phyloP scores from a whole-genome alignment of 2,797 vertebrate species.

The Diglossa cyanea region DNA sequence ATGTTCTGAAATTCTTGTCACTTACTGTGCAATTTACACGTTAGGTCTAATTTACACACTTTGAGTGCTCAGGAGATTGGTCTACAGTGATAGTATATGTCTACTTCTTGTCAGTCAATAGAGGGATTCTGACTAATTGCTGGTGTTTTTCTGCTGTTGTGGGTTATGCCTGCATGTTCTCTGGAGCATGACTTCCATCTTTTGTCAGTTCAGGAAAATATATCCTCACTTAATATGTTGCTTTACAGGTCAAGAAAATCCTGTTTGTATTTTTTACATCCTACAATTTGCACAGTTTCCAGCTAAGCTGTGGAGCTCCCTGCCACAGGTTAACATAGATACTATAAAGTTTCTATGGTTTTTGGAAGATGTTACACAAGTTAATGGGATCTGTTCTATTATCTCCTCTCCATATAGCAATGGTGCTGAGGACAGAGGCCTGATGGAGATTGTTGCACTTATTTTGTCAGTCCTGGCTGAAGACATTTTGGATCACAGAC shows the following conservation, averaged over 20 bases:
- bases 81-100: background rate
- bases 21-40: slow-evolving; percentile 8
- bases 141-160: background rate
- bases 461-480: background rate
- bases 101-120: background rate
- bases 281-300: background rate
- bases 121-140: background rate
- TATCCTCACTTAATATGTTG: background rate
- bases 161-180: background rate
- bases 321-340: background rate
- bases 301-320: background rate
- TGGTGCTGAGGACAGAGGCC: background rate
- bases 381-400: background rate
- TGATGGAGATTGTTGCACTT: background rate
- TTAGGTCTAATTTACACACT: background rate
- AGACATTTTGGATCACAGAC: background rate
- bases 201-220: background rate
- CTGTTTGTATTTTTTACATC: background rate
- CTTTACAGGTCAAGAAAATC: background rate
- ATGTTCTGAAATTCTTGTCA: slow-evolving; percentile 21
- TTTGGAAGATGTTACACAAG: background rate
- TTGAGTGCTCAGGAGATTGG: background rate
- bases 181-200: background rate
- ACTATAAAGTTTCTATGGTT: background rate
- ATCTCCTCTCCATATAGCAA: background rate